Conservation (phyloP, 2,113 vertebrate species). For the Strix uralensis region DNA sequence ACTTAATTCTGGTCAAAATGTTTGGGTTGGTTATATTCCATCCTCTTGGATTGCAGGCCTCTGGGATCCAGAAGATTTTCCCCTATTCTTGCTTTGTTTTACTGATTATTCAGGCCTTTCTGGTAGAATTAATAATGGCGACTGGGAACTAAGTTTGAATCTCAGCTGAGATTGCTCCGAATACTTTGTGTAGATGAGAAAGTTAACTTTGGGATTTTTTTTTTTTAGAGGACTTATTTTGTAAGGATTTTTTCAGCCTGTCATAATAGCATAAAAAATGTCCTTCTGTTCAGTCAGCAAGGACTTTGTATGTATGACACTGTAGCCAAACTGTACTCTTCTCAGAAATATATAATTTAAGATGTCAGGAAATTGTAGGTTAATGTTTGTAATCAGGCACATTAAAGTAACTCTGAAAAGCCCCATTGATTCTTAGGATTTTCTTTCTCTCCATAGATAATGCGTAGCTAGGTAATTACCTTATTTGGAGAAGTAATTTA, state of each 20-base stretch:
- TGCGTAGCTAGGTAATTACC: not conserved
- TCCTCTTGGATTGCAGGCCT: not conserved
- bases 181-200: not conserved
- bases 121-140: not conserved
- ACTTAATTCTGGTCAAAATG: slow-evolving; percentile 27
- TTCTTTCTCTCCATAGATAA: not conserved
- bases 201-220: not conserved
- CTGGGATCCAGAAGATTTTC: not conserved
- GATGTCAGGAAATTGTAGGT: slow-evolving; percentile 35
- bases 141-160: not conserved
- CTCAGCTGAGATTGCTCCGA: not conserved
- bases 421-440: not conserved
- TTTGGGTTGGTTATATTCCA: not conserved
- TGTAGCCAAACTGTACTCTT: not conserved
- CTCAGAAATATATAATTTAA: slow-evolving; percentile 13
- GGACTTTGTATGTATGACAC: not conserved
- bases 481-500: not conserved
- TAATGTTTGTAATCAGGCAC: not conserved
- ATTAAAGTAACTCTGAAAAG: not conserved
- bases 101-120: not conserved
- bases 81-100: not conserved
- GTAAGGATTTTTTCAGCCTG: not conserved
- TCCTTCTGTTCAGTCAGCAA: not conserved
- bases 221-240: not conserved
- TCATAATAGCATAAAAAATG: not conserved